Conservation (phyloP, 2,888 invertebrate genomes). For the Metellina segmentata region DNA sequence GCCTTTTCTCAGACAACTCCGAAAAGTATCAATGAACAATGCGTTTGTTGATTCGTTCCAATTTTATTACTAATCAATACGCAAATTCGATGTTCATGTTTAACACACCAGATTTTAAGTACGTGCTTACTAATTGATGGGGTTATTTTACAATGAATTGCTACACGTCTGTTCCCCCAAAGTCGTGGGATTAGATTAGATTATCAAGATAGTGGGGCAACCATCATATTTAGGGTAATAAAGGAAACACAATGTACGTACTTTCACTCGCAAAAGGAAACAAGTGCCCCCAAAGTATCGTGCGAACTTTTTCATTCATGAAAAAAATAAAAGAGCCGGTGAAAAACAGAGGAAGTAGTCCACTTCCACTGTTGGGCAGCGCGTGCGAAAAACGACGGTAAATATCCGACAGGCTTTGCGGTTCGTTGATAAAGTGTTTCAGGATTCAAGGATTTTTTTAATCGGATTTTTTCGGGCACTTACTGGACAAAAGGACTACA, state of each 20-base stretch:
- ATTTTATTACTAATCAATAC: no score
- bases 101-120: no score
- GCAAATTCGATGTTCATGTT: no score
- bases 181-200: slow-evolving; percentile 14
- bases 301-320: slow-evolving; percentile 57
- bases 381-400: slow-evolving; percentile 68
- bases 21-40: no score
- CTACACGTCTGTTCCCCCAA: not conserved
- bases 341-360: slow-evolving; percentile 62
- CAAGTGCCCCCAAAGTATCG: slow-evolving; percentile 52
- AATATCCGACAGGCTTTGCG: slow-evolving; percentile 71
- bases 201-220: slow-evolving; percentile 25
- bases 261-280: slow-evolving; percentile 70
- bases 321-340: slow-evolving; percentile 36
- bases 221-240: slow-evolving; percentile 59
- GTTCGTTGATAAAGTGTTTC: slow-evolving; percentile 69
- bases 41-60: no score
- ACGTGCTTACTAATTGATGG: no score
- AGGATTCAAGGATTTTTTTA: slow-evolving; percentile 72
- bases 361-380: slow-evolving; percentile 52
- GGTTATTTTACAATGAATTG: no score
- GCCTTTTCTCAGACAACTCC: no score
- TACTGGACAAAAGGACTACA: slow-evolving; percentile 55
- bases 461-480: slow-evolving; percentile 39
- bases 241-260: slow-evolving; percentile 62